Evolutionary conservation across 1,140 invertebrate species (phyloP).

Genomic region (Pogonus chalceus): DNA sequence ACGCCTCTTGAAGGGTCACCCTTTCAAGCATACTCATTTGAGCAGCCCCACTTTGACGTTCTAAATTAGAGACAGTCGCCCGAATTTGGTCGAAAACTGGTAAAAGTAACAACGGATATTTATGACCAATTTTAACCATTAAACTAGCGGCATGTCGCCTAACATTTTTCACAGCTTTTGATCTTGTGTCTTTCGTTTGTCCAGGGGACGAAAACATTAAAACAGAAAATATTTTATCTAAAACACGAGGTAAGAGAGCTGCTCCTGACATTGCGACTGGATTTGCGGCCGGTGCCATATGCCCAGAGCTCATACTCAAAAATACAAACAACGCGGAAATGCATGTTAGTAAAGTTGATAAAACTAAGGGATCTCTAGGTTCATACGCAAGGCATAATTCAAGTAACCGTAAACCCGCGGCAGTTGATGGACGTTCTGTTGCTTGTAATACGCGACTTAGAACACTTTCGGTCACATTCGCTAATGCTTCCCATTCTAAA

Average conservation of each 20-base stretch:
- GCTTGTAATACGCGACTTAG: slow-evolving; percentile 58
- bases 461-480: slow-evolving; percentile 62
- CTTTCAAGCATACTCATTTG: slow-evolving; percentile 76
- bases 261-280: slow-evolving; percentile 57
- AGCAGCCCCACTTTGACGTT: slow-evolving; percentile 45
- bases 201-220: slow-evolving; percentile 60
- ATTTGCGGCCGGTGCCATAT: slow-evolving; percentile 48
- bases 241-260: slow-evolving; percentile 60
- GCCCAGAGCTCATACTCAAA: slow-evolving; percentile 73
- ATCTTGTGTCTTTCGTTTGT: slow-evolving; percentile 46
- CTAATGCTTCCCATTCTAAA: slow-evolving; percentile 78
- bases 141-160: slow-evolving; percentile 78
- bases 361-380: slow-evolving; percentile 62
- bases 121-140: slow-evolving; percentile 79
- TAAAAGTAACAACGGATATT: slow-evolving; percentile 71
- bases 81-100: slow-evolving; percentile 82
- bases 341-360: slow-evolving; percentile 75
- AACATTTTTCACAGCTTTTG: slow-evolving; percentile 71
- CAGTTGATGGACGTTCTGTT: slow-evolving; percentile 53
- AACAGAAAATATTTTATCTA: slow-evolving; percentile 79
- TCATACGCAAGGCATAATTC: slow-evolving; percentile 65
- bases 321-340: slow-evolving; percentile 86
- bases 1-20: slow-evolving; percentile 64
- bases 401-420: slow-evolving; percentile 52
- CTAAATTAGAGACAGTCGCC: slow-evolving; percentile 56